These are phyloP conservation scores for Trichechus manatus DNA, from an alignment of 2,113 vertebrate genomes.

Conservation along the genomic window DNA sequence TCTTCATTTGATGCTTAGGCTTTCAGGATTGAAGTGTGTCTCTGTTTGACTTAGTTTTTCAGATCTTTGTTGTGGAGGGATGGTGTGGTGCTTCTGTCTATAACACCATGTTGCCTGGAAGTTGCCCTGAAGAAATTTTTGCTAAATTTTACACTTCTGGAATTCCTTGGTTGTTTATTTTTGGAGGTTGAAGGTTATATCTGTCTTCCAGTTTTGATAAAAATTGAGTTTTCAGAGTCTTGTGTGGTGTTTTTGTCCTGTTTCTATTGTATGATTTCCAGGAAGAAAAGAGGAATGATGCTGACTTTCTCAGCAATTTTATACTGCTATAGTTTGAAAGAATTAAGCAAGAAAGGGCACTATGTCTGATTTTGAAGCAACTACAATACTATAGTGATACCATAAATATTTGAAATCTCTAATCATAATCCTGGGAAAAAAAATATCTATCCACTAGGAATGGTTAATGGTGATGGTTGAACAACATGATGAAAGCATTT, in stretches of 20 bases:
- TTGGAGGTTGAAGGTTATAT: neutral
- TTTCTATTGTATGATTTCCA: neutral
- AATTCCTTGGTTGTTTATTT: neutral
- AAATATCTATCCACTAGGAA: neutral
- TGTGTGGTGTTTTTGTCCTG: neutral
- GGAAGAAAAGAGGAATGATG: neutral
- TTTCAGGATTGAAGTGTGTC: too few relatives aligned
- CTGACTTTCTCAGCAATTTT: neutral
- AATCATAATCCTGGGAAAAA: conserved; percentile 1
- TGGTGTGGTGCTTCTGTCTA: too few relatives aligned
- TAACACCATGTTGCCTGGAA: too few relatives aligned
- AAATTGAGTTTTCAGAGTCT: neutral
- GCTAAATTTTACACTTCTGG: neutral
- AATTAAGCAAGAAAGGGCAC: neutral
- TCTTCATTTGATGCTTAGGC: too few relatives aligned
- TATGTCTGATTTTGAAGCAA: neutral
- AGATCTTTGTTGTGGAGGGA: too few relatives aligned
- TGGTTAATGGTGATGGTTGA: neutral
- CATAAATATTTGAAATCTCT: conserved; percentile 3
- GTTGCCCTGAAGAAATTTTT: neutral
- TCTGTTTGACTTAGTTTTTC: too few relatives aligned
- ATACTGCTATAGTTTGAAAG: neutral
- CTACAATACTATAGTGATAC: neutral
- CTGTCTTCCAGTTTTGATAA: neutral
- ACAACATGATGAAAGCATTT: neutral